phyloP scores from a whole-genome alignment of 2,113 vertebrate genomes.

The Indicator maculatus region DNA sequence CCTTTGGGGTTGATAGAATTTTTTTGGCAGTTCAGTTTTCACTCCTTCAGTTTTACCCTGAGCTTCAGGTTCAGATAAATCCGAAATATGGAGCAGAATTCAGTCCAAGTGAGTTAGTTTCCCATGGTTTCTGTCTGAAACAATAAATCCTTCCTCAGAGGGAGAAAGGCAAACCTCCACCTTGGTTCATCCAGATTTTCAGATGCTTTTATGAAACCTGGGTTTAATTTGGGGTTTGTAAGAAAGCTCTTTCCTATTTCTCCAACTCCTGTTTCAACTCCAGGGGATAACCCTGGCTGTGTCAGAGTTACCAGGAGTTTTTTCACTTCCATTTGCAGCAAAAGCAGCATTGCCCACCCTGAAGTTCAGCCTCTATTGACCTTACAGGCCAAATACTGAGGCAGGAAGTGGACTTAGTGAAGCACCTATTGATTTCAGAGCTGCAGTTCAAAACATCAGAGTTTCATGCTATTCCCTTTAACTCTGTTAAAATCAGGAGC shows the following conservation, averaged over 20 bases:
- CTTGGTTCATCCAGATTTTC: slow-evolving; percentile 28
- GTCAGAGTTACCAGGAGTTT: neutral
- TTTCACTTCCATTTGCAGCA: neutral
- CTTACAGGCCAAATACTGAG: neutral
- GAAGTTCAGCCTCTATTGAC: neutral
- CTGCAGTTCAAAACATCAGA: neutral
- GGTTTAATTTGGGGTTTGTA: slow-evolving; percentile 36
- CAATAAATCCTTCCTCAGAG: neutral
- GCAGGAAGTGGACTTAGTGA: neutral
- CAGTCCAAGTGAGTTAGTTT: slow-evolving; percentile 49
- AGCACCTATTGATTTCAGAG: slow-evolving; percentile 6
- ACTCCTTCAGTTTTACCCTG: slow-evolving; percentile 9
- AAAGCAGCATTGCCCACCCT: neutral
- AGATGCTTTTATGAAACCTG: slow-evolving; percentile 34
- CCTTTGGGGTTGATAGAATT: slow-evolving; percentile 13
- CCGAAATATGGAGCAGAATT: slow-evolving; percentile 5
- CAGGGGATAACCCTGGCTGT: neutral
- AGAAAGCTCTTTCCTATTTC: slow-evolving; percentile 3
- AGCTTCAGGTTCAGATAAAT: slow-evolving; percentile 41
- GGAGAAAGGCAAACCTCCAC: neutral
- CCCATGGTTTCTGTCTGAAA: slow-evolving; percentile 50
- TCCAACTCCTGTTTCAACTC: neutral
- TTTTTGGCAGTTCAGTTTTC: slow-evolving; percentile 35
- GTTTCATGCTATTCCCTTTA: neutral
- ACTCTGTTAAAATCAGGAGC: neutral